Evolutionary conservation across 2,113 vertebrate species (phyloP).

Genomic region (Mola mola): DNA sequence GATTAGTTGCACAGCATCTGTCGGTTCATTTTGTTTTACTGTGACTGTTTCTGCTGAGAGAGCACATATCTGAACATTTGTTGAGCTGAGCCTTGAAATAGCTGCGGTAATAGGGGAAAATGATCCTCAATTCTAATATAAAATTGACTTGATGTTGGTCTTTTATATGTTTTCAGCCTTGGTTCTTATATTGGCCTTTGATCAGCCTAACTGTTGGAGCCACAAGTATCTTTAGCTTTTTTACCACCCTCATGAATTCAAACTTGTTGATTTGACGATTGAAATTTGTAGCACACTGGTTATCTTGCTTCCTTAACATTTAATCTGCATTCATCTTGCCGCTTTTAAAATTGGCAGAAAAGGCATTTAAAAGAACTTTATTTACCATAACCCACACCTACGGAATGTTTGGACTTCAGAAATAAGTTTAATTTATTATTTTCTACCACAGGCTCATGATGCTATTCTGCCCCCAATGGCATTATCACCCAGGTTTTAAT

Average conservation of each 20-base stretch:
- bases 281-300: neutral
- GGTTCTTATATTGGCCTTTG: neutral
- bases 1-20: no score
- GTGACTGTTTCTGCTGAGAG: neutral
- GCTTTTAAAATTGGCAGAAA: neutral
- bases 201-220: no score
- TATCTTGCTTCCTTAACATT: neutral
- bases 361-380: neutral
- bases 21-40: no score
- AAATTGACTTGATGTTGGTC: neutral
- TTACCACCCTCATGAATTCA: no score
- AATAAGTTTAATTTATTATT: neutral
- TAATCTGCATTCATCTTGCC: neutral
- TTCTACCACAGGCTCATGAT: neutral
- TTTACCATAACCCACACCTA: no score
- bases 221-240: no score
- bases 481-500: constrained; percentile 31
- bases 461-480: neutral
- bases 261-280: no score
- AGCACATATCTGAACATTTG: neutral
- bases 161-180: neutral
- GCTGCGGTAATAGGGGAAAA: no score
- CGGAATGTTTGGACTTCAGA: neutral
- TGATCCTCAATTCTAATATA: no score
- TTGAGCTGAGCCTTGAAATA: no score